Evolutionary conservation across 2,888 invertebrate genomes (phyloP).

Genomic region (Eupithecia abbreviata): DNA sequence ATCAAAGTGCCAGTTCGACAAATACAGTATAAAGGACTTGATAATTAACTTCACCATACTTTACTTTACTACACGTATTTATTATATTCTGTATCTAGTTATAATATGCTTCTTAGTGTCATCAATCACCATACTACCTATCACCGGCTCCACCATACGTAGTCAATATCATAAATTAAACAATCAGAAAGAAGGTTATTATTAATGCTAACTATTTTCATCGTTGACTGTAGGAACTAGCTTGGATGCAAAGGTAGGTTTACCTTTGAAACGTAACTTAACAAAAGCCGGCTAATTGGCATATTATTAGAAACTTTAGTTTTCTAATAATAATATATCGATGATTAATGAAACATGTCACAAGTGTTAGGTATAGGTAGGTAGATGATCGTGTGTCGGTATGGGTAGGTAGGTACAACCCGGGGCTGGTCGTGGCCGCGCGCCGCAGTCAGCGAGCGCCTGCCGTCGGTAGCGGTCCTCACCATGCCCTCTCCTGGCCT

Average conservation of each 20-base stretch:
- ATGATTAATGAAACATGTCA: neutral
- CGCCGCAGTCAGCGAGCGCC: slow-evolving; percentile 8
- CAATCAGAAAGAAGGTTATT: too few species aligned
- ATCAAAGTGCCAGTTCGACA: too few species aligned
- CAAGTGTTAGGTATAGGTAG: neutral
- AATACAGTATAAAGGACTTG: too few species aligned
- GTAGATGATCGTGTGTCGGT: neutral
- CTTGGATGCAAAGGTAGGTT: too few species aligned
- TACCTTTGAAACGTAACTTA: neutral
- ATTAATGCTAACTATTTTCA: neutral
- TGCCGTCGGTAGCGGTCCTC: slow-evolving; percentile 42
- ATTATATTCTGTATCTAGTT: too few species aligned
- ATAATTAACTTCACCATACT: too few species aligned
- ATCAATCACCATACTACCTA: too few species aligned
- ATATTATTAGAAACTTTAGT: neutral
- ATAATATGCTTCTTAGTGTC: too few species aligned
- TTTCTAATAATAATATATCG: neutral
- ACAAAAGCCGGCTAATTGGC: neutral
- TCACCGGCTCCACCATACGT: too few species aligned
- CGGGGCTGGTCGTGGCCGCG: neutral
- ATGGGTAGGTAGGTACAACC: neutral
- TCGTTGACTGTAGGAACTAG: neutral
- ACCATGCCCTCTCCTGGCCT: slow-evolving; percentile 30
- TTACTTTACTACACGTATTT: too few species aligned
- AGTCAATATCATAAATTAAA: too few species aligned